Percentiles rank a stretch among this genome's conserved stretches.
These are phyloP conservation scores for Chanos chanos DNA, from an alignment of 2,797 vertebrate species.

Conservation along the genomic window DNA sequence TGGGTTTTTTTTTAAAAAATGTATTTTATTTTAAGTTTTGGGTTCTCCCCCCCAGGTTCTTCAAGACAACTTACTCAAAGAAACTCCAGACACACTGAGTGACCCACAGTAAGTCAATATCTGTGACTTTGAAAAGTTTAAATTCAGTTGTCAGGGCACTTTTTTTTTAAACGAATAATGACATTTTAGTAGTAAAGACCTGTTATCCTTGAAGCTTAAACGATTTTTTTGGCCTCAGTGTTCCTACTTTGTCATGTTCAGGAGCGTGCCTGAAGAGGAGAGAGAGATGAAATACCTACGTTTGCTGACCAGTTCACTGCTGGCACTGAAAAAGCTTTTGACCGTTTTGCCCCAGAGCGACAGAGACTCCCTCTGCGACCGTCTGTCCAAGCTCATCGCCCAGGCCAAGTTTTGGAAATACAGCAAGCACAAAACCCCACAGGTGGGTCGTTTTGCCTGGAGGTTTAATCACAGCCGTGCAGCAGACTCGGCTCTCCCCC, in stretches of 20 bases:
- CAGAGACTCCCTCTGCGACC: constrained; percentile 68
- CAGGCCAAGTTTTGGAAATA: constrained; percentile 96
- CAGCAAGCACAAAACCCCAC: constrained; percentile 83
- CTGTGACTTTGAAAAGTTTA: not conserved
- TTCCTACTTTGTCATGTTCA: constrained; percentile 61
- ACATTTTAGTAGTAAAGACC: too few relatives aligned
- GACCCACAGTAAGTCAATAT: constrained; percentile 85
- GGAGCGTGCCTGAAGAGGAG: constrained; percentile 89
- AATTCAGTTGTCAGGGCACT: too few relatives aligned
- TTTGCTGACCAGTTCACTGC: constrained; percentile 87
- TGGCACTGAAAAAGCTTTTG: constrained; percentile 89
- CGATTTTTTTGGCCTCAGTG: too few relatives aligned
- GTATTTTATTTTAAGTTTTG: not conserved
- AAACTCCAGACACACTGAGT: constrained; percentile 89
- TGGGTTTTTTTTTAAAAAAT: not conserved
- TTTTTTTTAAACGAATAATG: too few relatives aligned
- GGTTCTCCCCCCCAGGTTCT: constrained; percentile 72
- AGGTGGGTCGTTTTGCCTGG: constrained; percentile 80
- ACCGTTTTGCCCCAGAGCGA: constrained; percentile 77
- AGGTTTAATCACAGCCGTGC: too few relatives aligned
- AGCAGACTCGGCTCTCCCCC: too few relatives aligned
- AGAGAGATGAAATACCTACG: constrained; percentile 88
- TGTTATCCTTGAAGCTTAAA: not conserved
- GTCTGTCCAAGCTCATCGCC: constrained; percentile 73
- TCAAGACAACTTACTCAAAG: constrained; percentile 90